Evolutionary conservation across 2,888 invertebrate genomes (phyloP), one percentile per base, ranked within the genome.

Genomic region (Tenthredo distinguenda): DNA sequence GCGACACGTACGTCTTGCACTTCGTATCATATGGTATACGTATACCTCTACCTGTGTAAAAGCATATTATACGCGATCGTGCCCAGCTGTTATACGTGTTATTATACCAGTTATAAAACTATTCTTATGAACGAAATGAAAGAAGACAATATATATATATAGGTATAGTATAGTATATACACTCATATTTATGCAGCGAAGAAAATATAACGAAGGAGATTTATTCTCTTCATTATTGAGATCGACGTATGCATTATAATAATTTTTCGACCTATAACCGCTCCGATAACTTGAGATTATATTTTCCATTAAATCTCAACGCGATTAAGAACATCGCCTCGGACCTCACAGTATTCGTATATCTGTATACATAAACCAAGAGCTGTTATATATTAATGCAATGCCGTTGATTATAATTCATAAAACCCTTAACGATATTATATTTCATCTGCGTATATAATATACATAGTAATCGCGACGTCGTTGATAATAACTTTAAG

Each of bases 281-380:
- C 3, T 21, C 26, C 62, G 26, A 26, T 62, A 62, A 26, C 7
- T 62, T 62, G 12, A 31, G 26, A 21, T 21, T 26, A 62, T 62
- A 62, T 62, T 62, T 62, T 62, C 62, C 62, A 62, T 62, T 62
- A 62, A 62, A 62, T 21, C 26, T 21, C 12, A 55, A 55, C 55
- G 1, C 55, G 55, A 55, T 55, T 55, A 55, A n/a, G n/a, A 55
- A 55, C n/a, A n/a, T n/a, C n/a, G 55, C 55, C 55, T n/a, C 55
- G 6, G 55, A 47, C 12, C 3, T 47, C 12, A 15, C 7, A 7
- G 2, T 58, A 58, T 58, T n/a, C 58, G 58, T 58, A 58, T 0
- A 50, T 50, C 10, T 50, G 12, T 50, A 50, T 50, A 50, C 50
- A 2, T 55, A 62, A 21, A 26, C 21, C 9, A 26, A 62, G 26